Percentiles rank a stretch among this genome's conserved stretches.
Conservation (phyloP, 2,797 vertebrate species). For the Gymnothorax reevesii region DNA sequence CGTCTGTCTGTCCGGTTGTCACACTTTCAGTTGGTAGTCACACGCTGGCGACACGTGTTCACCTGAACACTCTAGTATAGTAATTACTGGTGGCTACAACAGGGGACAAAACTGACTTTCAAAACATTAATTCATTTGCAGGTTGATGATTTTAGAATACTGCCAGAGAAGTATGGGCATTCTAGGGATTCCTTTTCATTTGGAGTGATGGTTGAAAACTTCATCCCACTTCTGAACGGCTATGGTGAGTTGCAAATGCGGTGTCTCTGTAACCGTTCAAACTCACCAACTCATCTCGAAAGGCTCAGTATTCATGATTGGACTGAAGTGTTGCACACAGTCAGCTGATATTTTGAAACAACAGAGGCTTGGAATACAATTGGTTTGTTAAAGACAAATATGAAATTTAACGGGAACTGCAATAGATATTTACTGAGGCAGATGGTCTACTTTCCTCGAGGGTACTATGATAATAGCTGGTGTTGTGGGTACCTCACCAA, state of each 20-base stretch:
- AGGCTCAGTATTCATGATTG: not conserved
- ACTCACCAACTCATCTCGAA: not conserved
- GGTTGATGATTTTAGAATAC: conserved; percentile 71
- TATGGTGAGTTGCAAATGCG: conserved; percentile 75
- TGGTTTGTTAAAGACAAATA: not conserved
- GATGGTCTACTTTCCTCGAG: not conserved
- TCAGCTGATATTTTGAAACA: not conserved
- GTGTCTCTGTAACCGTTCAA: not conserved
- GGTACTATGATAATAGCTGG: not conserved
- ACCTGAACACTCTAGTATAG: too few relatives aligned
- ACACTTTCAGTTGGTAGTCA: too few relatives aligned
- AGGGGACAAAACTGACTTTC: not conserved
- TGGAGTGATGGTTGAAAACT: conserved; percentile 80
- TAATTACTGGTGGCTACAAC: conserved; percentile 14
- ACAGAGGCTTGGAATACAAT: not conserved
- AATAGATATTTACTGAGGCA: not conserved
- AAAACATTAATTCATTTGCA: conserved; percentile 44
- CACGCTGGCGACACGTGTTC: too few relatives aligned
- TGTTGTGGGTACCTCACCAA: not conserved
- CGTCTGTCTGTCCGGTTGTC: too few relatives aligned
- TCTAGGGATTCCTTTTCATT: conserved; percentile 90
- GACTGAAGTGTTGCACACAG: not conserved
- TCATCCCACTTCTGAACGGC: conserved; percentile 76
- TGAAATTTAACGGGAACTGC: not conserved
- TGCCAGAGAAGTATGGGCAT: conserved; percentile 81